Base-by-base conservation (phyloP, 2,113 vertebrate genomes). In the Spizaetus ornatus region DNA sequence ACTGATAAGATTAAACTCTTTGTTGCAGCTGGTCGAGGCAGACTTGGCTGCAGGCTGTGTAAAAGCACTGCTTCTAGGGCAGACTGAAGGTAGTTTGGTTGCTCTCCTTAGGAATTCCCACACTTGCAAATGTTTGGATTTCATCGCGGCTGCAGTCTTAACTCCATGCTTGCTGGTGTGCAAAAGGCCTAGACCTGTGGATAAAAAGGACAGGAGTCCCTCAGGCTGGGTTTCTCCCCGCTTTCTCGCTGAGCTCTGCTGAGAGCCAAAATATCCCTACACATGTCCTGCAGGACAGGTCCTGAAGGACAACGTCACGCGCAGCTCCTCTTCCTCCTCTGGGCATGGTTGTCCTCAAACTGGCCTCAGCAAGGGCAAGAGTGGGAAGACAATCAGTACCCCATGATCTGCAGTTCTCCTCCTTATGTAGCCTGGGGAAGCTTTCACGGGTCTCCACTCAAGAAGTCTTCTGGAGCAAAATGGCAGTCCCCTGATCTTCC, bases 1-100 rank as follows among this genome's bases (percentile, higher is more conserved):
- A 88, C 95, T 97, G 97, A 97, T 97, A 97, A 97, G 96, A 97
- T 96, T 97, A 97, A 96, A 97, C 79, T 90, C 93, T 95, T 94
- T 94, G 93, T 88, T 96, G 94, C 84, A 94, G 97, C 94, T 96
- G 94, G 91, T 34, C 0, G 0, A 91, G 91, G 81, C 95, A 91
- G 74, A 62, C 48, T 79, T 34, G 3, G 84, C 90, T 97, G 70
- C 87, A 61, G 83, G 42, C 91, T 72, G 66, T 86, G 66, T 81
- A 86, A 93, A 93, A 73, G 66, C 74, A 50, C 50, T 87, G 81
- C 84, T 95, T 58, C 3, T 25, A 94, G 91, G 67, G 74, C 67
- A 95, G 87, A 71, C 23, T 16, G 70, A 86, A 95, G 85, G 91
- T 82, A 93, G 84, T 62, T 88, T 82, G 53, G 94, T 93, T 97